Percentiles rank a stretch among this genome's conserved stretches.
These are phyloP conservation scores for Dicranocentrus wangi DNA, from an alignment of 2,888 invertebrate genomes.

Conservation along the genomic window DNA sequence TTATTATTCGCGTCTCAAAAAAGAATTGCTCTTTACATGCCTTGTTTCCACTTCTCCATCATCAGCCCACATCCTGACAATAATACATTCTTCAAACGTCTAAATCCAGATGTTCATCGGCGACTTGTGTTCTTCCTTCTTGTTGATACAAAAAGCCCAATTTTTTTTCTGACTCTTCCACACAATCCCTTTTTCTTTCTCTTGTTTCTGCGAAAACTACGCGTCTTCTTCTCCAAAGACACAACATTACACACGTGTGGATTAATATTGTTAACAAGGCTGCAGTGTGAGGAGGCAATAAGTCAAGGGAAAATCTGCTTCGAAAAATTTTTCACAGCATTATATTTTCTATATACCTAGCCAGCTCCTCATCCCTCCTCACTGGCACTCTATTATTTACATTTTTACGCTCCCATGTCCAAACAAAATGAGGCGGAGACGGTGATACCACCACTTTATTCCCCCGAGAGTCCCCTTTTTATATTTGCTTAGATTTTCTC, in stretches of 20 bases:
- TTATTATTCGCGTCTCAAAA: no score
- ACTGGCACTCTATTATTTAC: no score
- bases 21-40: conserved; percentile 55
- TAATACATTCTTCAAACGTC: conserved; percentile 61
- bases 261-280: conserved; percentile 26
- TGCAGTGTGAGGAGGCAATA: background rate
- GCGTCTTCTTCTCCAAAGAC: no score
- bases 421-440: no score
- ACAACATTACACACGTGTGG: conserved; percentile 50
- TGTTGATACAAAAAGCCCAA: background rate
- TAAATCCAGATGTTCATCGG: conserved; percentile 54
- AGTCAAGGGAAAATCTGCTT: conserved; percentile 13
- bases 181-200: no score
- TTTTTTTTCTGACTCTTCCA: no score
- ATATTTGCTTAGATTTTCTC: background rate
- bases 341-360: no score
- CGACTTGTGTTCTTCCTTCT: background rate
- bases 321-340: no score
- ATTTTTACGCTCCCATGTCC: no score
- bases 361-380: no score
- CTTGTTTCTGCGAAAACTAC: no score
- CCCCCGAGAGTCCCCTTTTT: conserved; percentile 1
- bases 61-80: conserved; percentile 57
- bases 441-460: no score
- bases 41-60: conserved; percentile 56